Base-by-base conservation (phyloP, 2,797 vertebrate species). In the Pygocentrus nattereri region DNA sequence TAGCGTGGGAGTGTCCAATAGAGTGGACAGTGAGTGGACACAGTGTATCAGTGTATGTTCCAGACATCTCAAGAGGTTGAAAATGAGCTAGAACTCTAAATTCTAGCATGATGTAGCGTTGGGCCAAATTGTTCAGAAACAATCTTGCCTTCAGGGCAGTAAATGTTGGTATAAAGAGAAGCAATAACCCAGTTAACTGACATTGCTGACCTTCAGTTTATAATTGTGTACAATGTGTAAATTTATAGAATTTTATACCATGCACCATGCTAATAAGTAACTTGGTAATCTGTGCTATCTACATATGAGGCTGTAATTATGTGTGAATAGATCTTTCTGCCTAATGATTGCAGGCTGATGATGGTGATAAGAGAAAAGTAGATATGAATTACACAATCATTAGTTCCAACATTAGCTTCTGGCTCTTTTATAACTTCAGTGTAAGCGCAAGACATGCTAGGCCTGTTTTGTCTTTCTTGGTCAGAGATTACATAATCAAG, bases 401-500 rank as follows among this genome's bases (percentile, higher is more conserved):
- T 86, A 79, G 61, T 85, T 81, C 77, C 75, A 68, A 30, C 54
- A 82, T 68, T 1, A 21, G 27, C 49, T 75, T 79, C 68, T 70
- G 18, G 74, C 81, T 67, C 27, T 34, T 59, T 72, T 68, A 38
- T 84, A 81, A 58, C 23, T 67, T 15, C 31, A 65, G 56, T 59
- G 78, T 80, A 23, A 49, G 11, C 21, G 19, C 52, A 7, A 27
- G 27, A 31, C 13, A 5, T 6, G 27, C 30, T 18, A 15, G 62
- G 31, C 18, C 7, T 38, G 27, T 54, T 50, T 75, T 79, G 77
- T 86, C 65, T 83, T 84, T 82, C 78, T 77, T 74, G 73, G 69
- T 78, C 19, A 50, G 76, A 88, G 70, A 73, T 59, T 78, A 67
- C 58, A 84, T 83, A 85, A 87, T 41, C 58, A 7, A 68, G 64